Evolutionary conservation across 2,113 vertebrate species (phyloP).

Genomic region (Callopanchax toddi): DNA sequence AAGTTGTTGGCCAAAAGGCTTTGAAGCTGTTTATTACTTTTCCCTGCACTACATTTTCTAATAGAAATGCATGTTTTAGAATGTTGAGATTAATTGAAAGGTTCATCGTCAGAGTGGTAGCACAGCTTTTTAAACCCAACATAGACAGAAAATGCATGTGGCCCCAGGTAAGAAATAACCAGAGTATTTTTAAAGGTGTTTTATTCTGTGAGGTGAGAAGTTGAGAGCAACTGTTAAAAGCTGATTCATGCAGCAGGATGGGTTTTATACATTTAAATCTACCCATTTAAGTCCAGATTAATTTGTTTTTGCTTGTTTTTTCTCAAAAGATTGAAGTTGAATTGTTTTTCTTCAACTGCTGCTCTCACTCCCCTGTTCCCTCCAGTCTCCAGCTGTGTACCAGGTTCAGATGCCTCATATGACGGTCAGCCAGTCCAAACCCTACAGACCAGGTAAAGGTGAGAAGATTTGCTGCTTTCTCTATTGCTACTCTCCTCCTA

Average conservation of each 20-base stretch:
- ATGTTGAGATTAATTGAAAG: slow-evolving; percentile 17
- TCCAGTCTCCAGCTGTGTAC: slow-evolving; percentile 91
- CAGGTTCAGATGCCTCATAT: slow-evolving; percentile 96
- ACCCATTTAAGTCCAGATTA: slow-evolving; percentile 8
- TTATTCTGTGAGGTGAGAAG: too few species aligned
- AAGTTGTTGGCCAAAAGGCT: slow-evolving; percentile 29
- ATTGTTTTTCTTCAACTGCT: slow-evolving; percentile 8
- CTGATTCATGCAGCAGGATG: slow-evolving; percentile 1
- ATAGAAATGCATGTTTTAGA: slow-evolving; percentile 56
- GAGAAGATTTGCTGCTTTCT: slow-evolving; percentile 81
- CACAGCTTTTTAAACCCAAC: slow-evolving; percentile 6
- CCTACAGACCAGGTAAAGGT: slow-evolving; percentile 99
- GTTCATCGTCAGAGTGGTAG: slow-evolving; percentile 1
- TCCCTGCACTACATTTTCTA: slow-evolving; percentile 35
- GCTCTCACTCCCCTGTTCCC: slow-evolving; percentile 26
- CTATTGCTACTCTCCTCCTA: too few species aligned
- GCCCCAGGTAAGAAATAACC: slow-evolving; percentile 52
- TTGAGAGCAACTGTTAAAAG: too few species aligned
- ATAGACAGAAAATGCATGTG: slow-evolving; percentile 66
- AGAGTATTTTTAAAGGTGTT: slow-evolving; percentile 2
- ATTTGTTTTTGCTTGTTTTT: background rate
- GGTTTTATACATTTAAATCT: background rate
- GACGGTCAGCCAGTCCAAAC: slow-evolving; percentile 98
- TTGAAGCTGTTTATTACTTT: slow-evolving; percentile 23
- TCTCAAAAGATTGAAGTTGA: slow-evolving; percentile 6